Conservation (phyloP, 2,888 invertebrate genomes). For the Mythimna vitellina region DNA sequence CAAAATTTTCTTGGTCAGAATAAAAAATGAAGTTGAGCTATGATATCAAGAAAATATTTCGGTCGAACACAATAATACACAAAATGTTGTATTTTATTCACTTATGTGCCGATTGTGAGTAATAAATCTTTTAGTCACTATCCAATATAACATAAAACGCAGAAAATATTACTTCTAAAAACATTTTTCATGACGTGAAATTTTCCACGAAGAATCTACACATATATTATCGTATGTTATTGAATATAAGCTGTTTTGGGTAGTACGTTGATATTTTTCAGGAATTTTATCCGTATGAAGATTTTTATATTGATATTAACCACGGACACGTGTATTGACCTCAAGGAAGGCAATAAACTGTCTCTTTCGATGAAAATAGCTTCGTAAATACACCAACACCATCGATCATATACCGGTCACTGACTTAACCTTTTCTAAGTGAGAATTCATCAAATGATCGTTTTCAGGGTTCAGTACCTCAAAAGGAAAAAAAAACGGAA, state of each 20-base stretch:
- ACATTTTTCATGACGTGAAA: slow-evolving; percentile 19
- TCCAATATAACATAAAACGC: slow-evolving; percentile 40
- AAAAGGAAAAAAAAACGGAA: too few relatives aligned
- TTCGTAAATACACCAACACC: background rate
- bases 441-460: too few relatives aligned
- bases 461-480: too few relatives aligned
- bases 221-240: slow-evolving; percentile 3
- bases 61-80: background rate
- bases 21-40: too few relatives aligned
- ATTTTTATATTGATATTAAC: background rate
- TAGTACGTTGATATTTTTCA: background rate
- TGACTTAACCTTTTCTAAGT: background rate
- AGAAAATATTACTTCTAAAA: slow-evolving; percentile 22
- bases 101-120: background rate
- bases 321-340: slow-evolving; percentile 18
- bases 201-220: background rate
- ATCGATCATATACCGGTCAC: slow-evolving; percentile 16
- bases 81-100: slow-evolving; percentile 10
- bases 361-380: slow-evolving; percentile 8
- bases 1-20: too few relatives aligned
- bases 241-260: slow-evolving; percentile 1
- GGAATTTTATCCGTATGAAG: background rate
- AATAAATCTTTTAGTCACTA: slow-evolving; percentile 16
- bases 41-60: background rate
- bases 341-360: background rate